Evolutionary conservation across 2,888 invertebrate genomes (phyloP), one percentile per base, ranked within the genome.

Genomic region (Beris chalybata): DNA sequence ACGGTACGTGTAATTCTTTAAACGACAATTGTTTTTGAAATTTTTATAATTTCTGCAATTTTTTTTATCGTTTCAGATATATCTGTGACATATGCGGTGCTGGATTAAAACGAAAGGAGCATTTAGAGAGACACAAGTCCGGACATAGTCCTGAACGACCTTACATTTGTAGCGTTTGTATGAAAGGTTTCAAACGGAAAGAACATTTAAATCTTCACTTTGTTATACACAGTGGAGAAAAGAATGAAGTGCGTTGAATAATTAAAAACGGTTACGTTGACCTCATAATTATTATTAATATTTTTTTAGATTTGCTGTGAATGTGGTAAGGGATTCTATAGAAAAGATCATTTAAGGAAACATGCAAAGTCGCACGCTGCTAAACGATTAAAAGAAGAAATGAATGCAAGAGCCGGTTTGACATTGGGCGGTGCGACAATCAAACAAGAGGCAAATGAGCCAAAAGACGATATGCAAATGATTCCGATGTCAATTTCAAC

Each of bases 221-320:
- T 73, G 91, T 92, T 73, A 92, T 92, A 77, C 92, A 92, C 82
- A 90, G 91, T 65, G 92, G 92, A 44, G 88, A 90, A 77, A 92
- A 92, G 81, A 91, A 89, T 5, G 91, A 92, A 78, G 87, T 90
- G 64, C 67, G 32, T 55, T 44, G 44, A 44, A 22, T 44, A 44
- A 13, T 47, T 11, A 45, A 13, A 29, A 12, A 15, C 15, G 2
- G 15, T 58, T 47, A 47, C 11, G 15, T 29, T 45, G 7, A 15
- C 12, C 12, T 15, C 9, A 5, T 13, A 58, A 29, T 44, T 22
- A 48, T 48, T 13, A 5, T 15, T 22, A 48, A 1, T 53, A 6
- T 15, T 53, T 53, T 53, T 22, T 9, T 43, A 74, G 74, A 74
- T 74, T 66, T 75, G 75, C 67, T 69, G 70, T 29, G 75, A 75